Evolutionary conservation across 2,797 vertebrate species (phyloP), one percentile per base, ranked within the genome.

Genomic region (Botia almorhae): DNA sequence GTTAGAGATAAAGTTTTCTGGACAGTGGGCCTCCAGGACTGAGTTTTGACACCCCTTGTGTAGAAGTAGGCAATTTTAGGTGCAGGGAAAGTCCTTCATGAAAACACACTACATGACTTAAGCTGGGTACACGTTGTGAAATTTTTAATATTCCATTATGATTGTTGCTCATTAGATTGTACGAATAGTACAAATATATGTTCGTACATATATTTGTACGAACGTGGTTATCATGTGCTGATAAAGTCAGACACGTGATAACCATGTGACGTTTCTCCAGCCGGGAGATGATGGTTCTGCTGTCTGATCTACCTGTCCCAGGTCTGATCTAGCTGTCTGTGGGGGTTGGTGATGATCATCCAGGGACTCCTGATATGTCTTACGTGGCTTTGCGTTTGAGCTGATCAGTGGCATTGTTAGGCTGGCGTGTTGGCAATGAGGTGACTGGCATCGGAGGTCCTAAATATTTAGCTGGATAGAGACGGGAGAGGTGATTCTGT

Each of bases 401-500:
- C 43, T 58, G 70, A 65, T 58, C 67, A 26, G 58, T 46, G 73
- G 74, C 60, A 14, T 53, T 12, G 29, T 14, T 17, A 70, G 55
- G 70, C 46, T 72, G 67, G 67, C 16, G 74, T 56, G 12, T 68
- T 72, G 50, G 36, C 36, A 43, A 43, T 43, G 65, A 76, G 76
- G 39, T 63, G 53, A 71, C 61, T 67, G 69, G 51, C 46, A 19
- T 21, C 51, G 33, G 43, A 29, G 55, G 7, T 53, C n/a, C n/a
- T 39, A 23, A 67, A 50, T 77, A 58, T 77, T 48, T 58, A 60
- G 51, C 65, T 14, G 26, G 53, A 58, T 46, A 43, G 64, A 76
- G 19, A 55, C 26, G 74, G 53, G 74, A 26, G 84, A 26, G 39
- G 13, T 7, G 80, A 80, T 76, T 84, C 39, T 84, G 83, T 74